Evolutionary conservation across 92 coral and sea anemone species (phyloP), one percentile per base, ranked within the genome.

Genomic region (Epizoanthus illoricatus): DNA sequence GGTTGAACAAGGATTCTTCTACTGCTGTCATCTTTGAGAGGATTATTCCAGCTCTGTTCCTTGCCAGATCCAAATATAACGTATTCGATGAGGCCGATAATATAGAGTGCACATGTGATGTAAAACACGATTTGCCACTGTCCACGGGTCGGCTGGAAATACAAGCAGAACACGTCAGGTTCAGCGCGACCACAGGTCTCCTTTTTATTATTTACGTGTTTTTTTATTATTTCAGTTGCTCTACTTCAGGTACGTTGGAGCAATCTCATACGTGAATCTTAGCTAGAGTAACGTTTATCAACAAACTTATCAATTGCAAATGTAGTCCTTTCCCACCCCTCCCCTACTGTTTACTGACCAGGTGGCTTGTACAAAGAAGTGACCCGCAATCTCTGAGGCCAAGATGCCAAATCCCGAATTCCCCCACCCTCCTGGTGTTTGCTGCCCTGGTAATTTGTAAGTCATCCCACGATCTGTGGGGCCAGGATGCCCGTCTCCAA

Each of bases 121-220:
- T 84, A 96, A 66, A 96, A 93, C 24, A 96, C 97, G 65, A 88
- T 92, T 80, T 96, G 99, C 99, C 99, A 96, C 68, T 89, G 98
- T 8, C 57, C 83, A 49, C 98, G 91, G 11, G 98, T 93, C 39
- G 99, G 97, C 99, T 96, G 86, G 28, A 79, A 84, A 65, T 63
- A 75, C 40, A 73, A 63, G 55, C 6, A 24, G 65, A 54, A 40
- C 11, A 40, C 18, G 1, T 24, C 72, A 4, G n/a, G 2, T 23
- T 43, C 1, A 7, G 19, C 33, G 5, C 13, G 45, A 16, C 47
- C 7, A 43, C 49, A 43, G 49, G 49, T 43, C 7, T 43, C 49
- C 49, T 28, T 28, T 28, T 28, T 28, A 28, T 28, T 28, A 28
- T 28, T 28, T 28, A 28, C 36, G 36, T 28, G 36, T 28, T 28